Conservation (phyloP, 2,797 vertebrate species). For the Acomys russatus region DNA sequence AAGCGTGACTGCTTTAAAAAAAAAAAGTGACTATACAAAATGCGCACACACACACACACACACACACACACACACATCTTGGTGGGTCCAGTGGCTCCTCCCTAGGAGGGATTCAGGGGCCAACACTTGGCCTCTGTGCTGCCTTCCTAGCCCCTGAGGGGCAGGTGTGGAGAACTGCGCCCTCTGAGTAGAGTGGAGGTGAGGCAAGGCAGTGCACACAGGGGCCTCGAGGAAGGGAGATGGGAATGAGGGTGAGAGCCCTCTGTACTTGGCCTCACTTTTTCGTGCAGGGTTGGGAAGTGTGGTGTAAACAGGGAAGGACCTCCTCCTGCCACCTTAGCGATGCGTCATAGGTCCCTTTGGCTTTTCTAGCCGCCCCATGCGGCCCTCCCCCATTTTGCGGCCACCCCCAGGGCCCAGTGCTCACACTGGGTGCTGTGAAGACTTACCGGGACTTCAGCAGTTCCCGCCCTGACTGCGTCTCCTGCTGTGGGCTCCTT, state of each 20-base stretch:
- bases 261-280: not conserved
- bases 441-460: slow-evolving; percentile 65
- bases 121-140: not conserved
- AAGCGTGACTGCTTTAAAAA: not conserved
- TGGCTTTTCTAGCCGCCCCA: not conserved
- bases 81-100: slow-evolving; percentile 2
- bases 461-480: not conserved
- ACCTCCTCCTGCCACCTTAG: accelerated
- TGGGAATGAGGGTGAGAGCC: not conserved
- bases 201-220: accelerated
- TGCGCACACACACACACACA: no score
- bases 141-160: not conserved
- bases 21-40: no score
- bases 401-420: not conserved
- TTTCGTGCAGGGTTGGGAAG: not conserved
- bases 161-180: not conserved
- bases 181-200: not conserved
- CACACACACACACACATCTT: not conserved
- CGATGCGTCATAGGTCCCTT: not conserved
- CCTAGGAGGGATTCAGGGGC: not conserved
- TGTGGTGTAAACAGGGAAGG: not conserved
- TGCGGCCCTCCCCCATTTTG: not conserved
- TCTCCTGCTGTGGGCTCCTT: not conserved
- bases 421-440: not conserved
- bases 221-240: accelerated